Evolutionary conservation across 1,140 invertebrate species (phyloP).

Genomic region (Cecropterus lyciades): DNA sequence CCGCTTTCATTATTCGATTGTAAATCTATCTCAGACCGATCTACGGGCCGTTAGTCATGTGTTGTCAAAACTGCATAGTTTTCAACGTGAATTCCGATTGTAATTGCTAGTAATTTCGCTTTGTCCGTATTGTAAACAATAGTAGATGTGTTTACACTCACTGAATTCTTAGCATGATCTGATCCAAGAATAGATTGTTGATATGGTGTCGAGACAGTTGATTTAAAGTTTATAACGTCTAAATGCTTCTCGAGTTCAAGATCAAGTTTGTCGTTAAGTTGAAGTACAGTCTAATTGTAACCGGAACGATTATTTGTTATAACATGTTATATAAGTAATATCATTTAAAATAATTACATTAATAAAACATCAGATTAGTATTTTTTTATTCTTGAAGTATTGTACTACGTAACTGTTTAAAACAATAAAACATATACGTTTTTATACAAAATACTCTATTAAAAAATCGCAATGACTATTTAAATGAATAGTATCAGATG

Average conservation of each 20-base stretch:
- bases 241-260: constrained; percentile 19
- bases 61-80: constrained; percentile 34
- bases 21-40: constrained; percentile 64
- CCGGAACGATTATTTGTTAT: background rate
- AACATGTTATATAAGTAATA: background rate
- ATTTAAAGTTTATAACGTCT: constrained; percentile 17
- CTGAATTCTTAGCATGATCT: constrained; percentile 40
- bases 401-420: too few species aligned
- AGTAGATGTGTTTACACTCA: constrained; percentile 41
- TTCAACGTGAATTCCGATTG: constrained; percentile 37
- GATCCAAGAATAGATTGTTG: constrained; percentile 37
- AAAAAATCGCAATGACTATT: too few species aligned
- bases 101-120: constrained; percentile 34
- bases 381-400: too few species aligned
- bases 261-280: constrained; percentile 15
- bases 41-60: constrained; percentile 35
- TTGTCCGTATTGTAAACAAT: constrained; percentile 38
- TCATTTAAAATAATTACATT: too few species aligned
- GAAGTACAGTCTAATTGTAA: background rate
- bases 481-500: too few species aligned
- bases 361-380: too few species aligned
- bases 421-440: too few species aligned
- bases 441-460: too few species aligned
- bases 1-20: constrained; percentile 62
- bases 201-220: constrained; percentile 34